phyloP scores from a whole-genome alignment of 2,113 vertebrate species.

The Cochlearius cochlearius region DNA sequence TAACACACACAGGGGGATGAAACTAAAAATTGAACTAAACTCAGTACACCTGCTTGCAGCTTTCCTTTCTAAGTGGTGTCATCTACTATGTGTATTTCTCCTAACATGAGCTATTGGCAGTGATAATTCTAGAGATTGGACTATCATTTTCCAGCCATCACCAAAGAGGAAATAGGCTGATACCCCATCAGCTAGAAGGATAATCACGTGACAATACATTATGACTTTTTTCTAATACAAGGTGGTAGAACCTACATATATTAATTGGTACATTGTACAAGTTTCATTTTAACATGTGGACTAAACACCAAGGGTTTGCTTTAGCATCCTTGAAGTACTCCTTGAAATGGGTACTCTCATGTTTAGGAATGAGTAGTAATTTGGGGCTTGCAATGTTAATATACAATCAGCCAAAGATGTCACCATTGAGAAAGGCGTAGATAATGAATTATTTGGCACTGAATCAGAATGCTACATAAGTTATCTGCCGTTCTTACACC shows the following conservation, averaged over 20 bases:
- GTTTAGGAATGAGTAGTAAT: not conserved
- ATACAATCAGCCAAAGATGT: not conserved
- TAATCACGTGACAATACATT: not conserved
- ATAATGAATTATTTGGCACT: not conserved
- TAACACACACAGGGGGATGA: not conserved
- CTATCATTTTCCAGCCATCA: not conserved
- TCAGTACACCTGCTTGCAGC: not conserved
- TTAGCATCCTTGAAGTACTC: not conserved
- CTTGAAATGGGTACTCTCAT: not conserved
- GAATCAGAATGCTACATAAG: not conserved
- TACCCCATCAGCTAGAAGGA: not conserved
- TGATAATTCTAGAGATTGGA: not conserved
- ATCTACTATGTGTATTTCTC: not conserved
- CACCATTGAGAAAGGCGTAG: not conserved
- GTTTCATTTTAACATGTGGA: not conserved
- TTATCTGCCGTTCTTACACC: not conserved
- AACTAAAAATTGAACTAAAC: not conserved
- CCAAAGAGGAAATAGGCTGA: not conserved
- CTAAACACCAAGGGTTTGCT: not conserved
- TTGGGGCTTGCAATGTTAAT: not conserved
- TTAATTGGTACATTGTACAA: not conserved
- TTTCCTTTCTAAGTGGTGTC: not conserved
- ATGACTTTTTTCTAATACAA: not conserved
- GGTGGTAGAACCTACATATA: not conserved
- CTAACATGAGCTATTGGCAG: not conserved